A percentile compares a stretch with the other conserved stretches of the same genome.
These are phyloP conservation scores for Drosophila subsilvestris DNA, from an alignment of 2,888 invertebrate species.

Conservation along the genomic window DNA sequence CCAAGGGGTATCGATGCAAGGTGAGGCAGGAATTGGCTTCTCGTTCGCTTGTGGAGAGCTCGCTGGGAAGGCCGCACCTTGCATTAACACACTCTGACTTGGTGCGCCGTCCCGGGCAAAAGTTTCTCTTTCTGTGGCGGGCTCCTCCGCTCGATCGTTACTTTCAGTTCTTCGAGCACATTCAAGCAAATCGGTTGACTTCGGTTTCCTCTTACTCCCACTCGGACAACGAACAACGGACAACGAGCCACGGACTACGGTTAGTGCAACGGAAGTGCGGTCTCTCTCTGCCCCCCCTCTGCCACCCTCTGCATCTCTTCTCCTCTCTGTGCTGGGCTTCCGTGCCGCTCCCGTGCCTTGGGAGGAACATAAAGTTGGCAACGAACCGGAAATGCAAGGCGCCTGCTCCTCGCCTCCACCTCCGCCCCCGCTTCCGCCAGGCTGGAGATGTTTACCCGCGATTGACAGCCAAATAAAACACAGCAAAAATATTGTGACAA, in stretches of 20 bases:
- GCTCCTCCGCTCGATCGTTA: constrained; percentile 68
- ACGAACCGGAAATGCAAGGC: constrained; percentile 72
- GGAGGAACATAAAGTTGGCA: constrained; percentile 62
- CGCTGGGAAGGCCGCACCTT: constrained; percentile 17
- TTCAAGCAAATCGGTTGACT: constrained; percentile 76
- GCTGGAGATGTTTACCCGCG: constrained; percentile 2
- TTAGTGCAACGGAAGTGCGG: constrained; percentile 72
- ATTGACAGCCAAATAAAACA: constrained; percentile 28
- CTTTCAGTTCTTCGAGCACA: constrained; percentile 75
- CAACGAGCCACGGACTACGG: constrained; percentile 42
- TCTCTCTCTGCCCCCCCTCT: constrained; percentile 5
- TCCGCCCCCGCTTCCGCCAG: constrained; percentile 17
- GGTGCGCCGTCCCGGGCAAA: constrained; percentile 1
- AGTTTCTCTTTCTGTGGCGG: constrained; percentile 19
- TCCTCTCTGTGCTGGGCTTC: neutral
- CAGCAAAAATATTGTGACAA: constrained; percentile 40
- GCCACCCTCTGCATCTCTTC: neutral
- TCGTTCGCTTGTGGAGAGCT: neutral
- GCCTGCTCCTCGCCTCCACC: constrained; percentile 32
- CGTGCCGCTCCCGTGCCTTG: neutral
- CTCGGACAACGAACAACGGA: neutral
- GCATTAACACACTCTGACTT: neutral
- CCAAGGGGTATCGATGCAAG: constrained; percentile 15
- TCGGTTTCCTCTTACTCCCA: constrained; percentile 9
- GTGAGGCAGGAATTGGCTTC: neutral